Percentiles rank a stretch among this genome's conserved stretches.
Conservation (phyloP, 2,797 vertebrate genomes). For the Acridotheres tristis region DNA sequence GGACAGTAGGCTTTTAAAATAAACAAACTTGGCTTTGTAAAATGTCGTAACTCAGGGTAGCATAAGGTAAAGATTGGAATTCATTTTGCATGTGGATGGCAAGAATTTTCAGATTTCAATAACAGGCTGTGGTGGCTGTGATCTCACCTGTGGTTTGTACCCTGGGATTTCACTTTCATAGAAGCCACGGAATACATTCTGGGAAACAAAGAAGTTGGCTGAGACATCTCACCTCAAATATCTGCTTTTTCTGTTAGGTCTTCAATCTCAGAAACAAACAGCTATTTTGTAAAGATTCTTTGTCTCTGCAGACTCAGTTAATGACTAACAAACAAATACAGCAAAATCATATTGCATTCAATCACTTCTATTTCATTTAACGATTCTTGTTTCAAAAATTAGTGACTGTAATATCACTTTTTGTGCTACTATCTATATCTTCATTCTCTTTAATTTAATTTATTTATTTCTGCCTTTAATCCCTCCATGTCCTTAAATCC, state of each 20-base stretch:
- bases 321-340: not conserved
- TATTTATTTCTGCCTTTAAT: slow-evolving; percentile 57
- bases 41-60: not conserved
- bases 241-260: not conserved
- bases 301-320: not conserved
- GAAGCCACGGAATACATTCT: not conserved
- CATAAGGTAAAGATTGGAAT: not conserved
- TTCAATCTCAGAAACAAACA: not conserved
- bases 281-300: not conserved
- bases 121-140: not conserved
- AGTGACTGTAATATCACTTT: not conserved
- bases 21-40: not conserved
- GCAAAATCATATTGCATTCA: not conserved
- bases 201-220: not conserved
- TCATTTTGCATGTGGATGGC: accelerated
- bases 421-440: not conserved
- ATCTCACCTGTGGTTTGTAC: not conserved
- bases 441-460: slow-evolving; percentile 15
- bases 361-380: not conserved
- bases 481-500: slow-evolving; percentile 49
- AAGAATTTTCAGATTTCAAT: not conserved
- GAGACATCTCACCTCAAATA: not conserved
- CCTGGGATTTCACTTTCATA: not conserved
- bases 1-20: not conserved
- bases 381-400: not conserved